Conservation (phyloP, 2,113 vertebrate genomes). For the Rhinopithecus roxellana region DNA sequence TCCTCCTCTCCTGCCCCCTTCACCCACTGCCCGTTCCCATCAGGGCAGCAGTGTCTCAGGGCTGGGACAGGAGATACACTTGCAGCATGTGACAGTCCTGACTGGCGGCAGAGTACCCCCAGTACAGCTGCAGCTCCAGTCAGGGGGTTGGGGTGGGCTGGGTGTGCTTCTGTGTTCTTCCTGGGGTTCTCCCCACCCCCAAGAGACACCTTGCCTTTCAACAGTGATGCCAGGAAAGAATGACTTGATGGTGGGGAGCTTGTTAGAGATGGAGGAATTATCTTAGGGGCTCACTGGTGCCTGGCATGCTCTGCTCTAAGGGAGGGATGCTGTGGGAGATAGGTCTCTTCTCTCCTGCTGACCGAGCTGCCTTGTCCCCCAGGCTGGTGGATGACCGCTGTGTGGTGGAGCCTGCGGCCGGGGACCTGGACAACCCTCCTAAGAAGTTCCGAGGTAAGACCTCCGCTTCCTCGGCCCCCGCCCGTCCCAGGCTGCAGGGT, state of each 20-base stretch:
- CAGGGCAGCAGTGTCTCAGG: neutral
- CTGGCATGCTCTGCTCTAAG: neutral
- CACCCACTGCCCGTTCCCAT: neutral
- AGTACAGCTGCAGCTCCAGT: no score
- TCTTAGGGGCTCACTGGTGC: neutral
- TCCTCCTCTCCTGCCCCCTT: neutral
- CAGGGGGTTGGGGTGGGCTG: rapidly evolving
- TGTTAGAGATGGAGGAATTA: neutral
- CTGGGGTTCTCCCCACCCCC: neutral
- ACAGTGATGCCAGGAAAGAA: neutral
- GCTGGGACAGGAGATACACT: neutral
- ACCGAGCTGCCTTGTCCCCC: constrained; percentile 2
- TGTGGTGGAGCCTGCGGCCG: constrained; percentile 94
- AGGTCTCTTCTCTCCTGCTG: neutral
- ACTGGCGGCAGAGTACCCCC: neutral
- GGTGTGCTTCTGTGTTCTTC: neutral
- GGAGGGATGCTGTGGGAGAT: neutral
- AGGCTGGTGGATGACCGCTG: constrained; percentile 98
- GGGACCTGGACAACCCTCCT: constrained; percentile 95
- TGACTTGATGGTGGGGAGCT: neutral
- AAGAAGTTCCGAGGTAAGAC: constrained; percentile 97
- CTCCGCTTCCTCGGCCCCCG: rapidly evolving
- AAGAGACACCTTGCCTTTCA: neutral
- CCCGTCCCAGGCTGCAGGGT: no score
- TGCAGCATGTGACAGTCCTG: neutral